These are phyloP conservation scores for Carpatolechia fugitivella DNA, from an alignment of 2,888 invertebrate species.

Conservation along the genomic window DNA sequence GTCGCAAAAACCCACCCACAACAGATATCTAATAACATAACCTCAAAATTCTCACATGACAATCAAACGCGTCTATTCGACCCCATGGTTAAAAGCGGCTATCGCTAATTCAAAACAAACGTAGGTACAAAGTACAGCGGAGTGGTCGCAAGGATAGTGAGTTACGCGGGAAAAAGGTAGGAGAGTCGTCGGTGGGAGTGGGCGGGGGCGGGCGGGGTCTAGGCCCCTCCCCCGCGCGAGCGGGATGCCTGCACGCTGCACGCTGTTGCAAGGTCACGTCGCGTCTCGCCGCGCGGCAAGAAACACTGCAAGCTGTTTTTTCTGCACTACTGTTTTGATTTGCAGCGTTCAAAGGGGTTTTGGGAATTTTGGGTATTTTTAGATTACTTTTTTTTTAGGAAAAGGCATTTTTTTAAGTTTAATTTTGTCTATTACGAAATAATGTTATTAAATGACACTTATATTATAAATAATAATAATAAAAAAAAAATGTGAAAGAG, in stretches of 20 bases:
- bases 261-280: constrained; percentile 27
- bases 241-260: constrained; percentile 55
- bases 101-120: constrained; percentile 22
- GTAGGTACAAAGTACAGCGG: constrained; percentile 34
- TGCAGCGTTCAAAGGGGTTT: background rate
- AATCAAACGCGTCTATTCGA: background rate
- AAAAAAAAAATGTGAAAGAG: too few species aligned
- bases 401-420: background rate
- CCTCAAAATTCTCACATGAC: background rate
- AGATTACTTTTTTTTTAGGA: background rate
- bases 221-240: constrained; percentile 52
- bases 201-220: constrained; percentile 68
- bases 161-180: constrained; percentile 62
- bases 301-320: constrained; percentile 23
- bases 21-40: background rate
- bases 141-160: constrained; percentile 50
- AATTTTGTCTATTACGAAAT: background rate
- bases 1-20: background rate
- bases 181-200: constrained; percentile 47
- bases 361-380: background rate
- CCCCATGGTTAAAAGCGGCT: background rate
- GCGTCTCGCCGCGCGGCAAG: constrained; percentile 7
- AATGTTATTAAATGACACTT: too few species aligned
- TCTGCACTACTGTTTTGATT: constrained; percentile 51
- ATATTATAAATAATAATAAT: too few species aligned